These are phyloP conservation scores for Druceiella hillmani DNA, from an alignment of 2,888 invertebrate genomes.

Conservation along the genomic window DNA sequence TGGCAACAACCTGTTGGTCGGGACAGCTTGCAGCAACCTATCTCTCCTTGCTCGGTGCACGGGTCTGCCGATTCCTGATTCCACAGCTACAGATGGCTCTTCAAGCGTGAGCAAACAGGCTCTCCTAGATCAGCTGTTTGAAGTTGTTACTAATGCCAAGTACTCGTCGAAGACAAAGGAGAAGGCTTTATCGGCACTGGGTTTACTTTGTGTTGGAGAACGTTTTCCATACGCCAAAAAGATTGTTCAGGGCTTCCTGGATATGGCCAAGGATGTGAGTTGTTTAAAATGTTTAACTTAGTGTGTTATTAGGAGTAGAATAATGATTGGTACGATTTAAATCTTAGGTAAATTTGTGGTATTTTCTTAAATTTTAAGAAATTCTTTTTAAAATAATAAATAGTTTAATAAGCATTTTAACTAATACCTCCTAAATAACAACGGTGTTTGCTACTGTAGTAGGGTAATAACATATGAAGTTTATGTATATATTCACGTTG, in stretches of 20 bases:
- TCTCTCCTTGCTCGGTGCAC: slow-evolving; percentile 66
- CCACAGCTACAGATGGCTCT: slow-evolving; percentile 30
- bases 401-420: too few species aligned
- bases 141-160: slow-evolving; percentile 66
- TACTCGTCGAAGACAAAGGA: slow-evolving; percentile 68
- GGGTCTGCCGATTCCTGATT: slow-evolving; percentile 59
- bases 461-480: too few species aligned
- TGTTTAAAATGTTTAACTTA: background rate
- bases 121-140: slow-evolving; percentile 65
- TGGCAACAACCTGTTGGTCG: slow-evolving; percentile 56
- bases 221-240: slow-evolving; percentile 64
- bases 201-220: slow-evolving; percentile 80
- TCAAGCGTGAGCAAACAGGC: slow-evolving; percentile 58
- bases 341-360: too few species aligned
- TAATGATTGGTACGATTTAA: too few species aligned
- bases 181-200: slow-evolving; percentile 69
- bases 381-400: too few species aligned
- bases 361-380: too few species aligned
- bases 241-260: slow-evolving; percentile 69
- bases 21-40: slow-evolving; percentile 65
- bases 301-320: background rate
- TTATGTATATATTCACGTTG: too few species aligned
- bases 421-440: too few species aligned
- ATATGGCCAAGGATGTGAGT: slow-evolving; percentile 70
- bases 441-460: too few species aligned